Evolutionary conservation across 2,797 vertebrate genomes (phyloP), one percentile per base, ranked within the genome.

Genomic region (Eulemur mongoz): DNA sequence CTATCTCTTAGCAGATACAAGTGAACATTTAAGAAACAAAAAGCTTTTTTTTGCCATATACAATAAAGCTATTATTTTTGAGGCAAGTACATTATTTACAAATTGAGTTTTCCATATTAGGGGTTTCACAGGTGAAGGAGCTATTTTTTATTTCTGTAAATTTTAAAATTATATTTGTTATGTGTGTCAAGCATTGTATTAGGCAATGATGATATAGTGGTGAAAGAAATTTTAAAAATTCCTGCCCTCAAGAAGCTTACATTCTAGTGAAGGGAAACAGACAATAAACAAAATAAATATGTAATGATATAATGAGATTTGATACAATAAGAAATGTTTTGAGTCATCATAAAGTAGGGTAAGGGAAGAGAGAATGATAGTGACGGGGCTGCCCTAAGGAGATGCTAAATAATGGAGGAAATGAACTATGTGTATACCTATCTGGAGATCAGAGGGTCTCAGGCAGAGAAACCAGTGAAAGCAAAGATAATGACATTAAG

Each of bases 141-240:
- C 2, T 85, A 54, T 35, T 73, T 88, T 61, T 93, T 59, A 87
- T 87, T 67, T 85, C 40, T 94, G 8, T 40, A 78, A 84, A 59
- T 27, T 81, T n/a, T 17, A n/a, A 73, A 54, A 22, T 67, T 95
- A 72, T 5, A 27, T 72, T 96, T 81, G 65, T 70, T 75, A 52
- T n/a, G 1, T 82, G 38, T 81, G 2, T 4, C 38, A 61, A 67
- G 2, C 10, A 52, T 87, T 90, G 18, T 92, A 13, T 27, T 32
- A 89, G 17, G 30, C 23, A 73, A 65, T 48, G 23, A 27, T 38
- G 17, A 52, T 40, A 72, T 5, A 90, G 25, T 40, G 18, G 32
- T 87, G 38, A 95, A 59, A 91, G 20, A 85, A 92, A 86, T 1
- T 30, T n/a, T n/a, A 89, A 93, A 87, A 85, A 72, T 35, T 2